Base-by-base conservation (phyloP, 1,140 invertebrate species). In the Drosophila albomicans region DNA sequence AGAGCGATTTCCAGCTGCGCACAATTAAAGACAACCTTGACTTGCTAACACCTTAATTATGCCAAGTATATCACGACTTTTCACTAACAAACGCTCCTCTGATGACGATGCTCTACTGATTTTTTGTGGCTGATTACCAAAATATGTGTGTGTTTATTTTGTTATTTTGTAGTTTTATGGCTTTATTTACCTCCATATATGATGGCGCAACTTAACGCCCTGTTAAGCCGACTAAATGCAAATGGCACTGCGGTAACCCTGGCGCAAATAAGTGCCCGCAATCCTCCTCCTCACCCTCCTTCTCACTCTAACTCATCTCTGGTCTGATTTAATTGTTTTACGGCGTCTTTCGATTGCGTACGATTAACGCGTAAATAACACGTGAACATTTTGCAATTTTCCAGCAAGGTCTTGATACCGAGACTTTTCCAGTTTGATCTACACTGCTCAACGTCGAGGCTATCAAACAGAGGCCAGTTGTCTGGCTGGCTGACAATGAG, bases 361-460 rank as follows among this genome's bases (percentile, higher is more conserved):
- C 75, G 61, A 80, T 80, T 78, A 78, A 78, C 70, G 75, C 70
- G 75, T 80, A 70, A 80, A 79, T 87, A 88, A 80, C 73, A 88
- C 77, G 73, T 87, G 84, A 88, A 88, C 76, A 87, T 87, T 86
- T 80, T 73, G 84, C 80, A 88, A 87, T 88, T 87, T 88, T 88
- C 69, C 70, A 41, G 30, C 75, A 71, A 76, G 74, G 74, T 61
- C 70, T 67, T 73, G 59, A 64, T 63, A 4, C 20, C 20, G 20
- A 45, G 41, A 61, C 41, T 59, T 72, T 72, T 75, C 52, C 58
- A 62, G 56, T 52, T 38, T 38, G 35, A 38, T 38, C 20, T 54
- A 54, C 25, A 28, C 7, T 52, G 3, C 10, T 20, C 20, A 25
- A 52, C 10, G 4, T 25, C 51, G 51, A 45, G 49, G 38, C 49